Evolutionary conservation across 2,888 invertebrate species (phyloP).

Genomic region (Athripsodes cinereus): DNA sequence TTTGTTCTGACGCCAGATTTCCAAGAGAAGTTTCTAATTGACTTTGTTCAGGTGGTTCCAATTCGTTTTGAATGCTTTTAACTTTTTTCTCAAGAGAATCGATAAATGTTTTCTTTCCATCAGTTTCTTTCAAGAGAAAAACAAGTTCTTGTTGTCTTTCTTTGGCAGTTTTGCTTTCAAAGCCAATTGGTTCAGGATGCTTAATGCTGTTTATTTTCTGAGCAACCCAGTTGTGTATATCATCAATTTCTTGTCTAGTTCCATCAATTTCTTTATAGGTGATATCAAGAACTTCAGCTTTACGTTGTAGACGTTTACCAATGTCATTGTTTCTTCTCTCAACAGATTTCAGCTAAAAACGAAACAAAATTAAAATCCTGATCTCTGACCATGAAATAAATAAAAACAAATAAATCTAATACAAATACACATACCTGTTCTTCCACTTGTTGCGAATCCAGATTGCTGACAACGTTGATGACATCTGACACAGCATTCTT

Average conservation of each 20-base stretch:
- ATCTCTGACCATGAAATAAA: not conserved
- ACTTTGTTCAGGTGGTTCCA: constrained; percentile 79
- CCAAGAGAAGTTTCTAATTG: constrained; percentile 69
- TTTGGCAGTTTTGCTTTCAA: constrained; percentile 70
- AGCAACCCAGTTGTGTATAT: constrained; percentile 73
- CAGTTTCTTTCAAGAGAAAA: constrained; percentile 73
- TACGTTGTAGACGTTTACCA: constrained; percentile 76
- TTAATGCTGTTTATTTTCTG: constrained; percentile 64
- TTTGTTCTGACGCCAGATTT: constrained; percentile 68
- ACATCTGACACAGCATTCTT: constrained; percentile 66
- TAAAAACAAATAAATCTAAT: constrained; percentile 4
- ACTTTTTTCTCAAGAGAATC: constrained; percentile 80
- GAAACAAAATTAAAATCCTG: not conserved
- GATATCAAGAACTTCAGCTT: constrained; percentile 75
- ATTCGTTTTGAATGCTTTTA: constrained; percentile 74
- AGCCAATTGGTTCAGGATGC: constrained; percentile 65
- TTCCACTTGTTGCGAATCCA: constrained; percentile 86
- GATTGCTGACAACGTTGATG: constrained; percentile 74
- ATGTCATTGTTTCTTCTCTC: constrained; percentile 82
- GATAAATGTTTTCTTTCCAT: constrained; percentile 74
- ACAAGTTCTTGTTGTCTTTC: constrained; percentile 66
- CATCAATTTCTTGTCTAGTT: constrained; percentile 72
- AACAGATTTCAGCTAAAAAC: constrained; percentile 63
- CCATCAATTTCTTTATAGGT: constrained; percentile 79
- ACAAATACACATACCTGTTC: constrained; percentile 55